Conservation (phyloP, 2,797 vertebrate species). For the Alfaro cultratus region DNA sequence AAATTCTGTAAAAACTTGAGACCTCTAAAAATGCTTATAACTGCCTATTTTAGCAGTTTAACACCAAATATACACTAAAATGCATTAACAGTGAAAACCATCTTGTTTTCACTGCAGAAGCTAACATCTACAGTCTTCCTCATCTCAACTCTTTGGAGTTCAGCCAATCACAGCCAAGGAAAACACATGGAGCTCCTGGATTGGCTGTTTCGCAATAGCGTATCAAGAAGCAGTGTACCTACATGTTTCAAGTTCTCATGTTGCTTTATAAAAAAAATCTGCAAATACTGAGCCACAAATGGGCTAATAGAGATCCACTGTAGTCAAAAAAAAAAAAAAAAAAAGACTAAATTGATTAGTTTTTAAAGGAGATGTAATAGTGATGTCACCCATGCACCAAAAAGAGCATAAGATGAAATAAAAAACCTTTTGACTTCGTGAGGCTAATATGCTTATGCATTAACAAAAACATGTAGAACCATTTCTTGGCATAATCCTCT, state of each 20-base stretch:
- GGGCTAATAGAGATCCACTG: too few relatives aligned
- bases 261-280: too few relatives aligned
- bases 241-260: too few relatives aligned
- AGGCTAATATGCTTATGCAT: too few relatives aligned
- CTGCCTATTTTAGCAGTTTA: too few relatives aligned
- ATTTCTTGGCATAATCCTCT: not conserved
- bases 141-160: not conserved
- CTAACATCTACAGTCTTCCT: not conserved
- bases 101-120: too few relatives aligned
- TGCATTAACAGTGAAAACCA: too few relatives aligned
- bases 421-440: not conserved
- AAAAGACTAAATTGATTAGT: not conserved
- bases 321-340: not conserved
- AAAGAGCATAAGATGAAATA: not conserved
- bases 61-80: too few relatives aligned
- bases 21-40: too few relatives aligned
- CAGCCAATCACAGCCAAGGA: not conserved
- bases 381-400: not conserved
- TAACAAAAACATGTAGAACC: not conserved
- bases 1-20: too few relatives aligned
- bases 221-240: too few relatives aligned
- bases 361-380: not conserved
- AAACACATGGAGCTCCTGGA: not conserved
- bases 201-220: not conserved
- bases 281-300: too few relatives aligned